Evolutionary conservation across 92 coral and sea anemone species (phyloP).

Genomic region (Nematostella vectensis): DNA sequence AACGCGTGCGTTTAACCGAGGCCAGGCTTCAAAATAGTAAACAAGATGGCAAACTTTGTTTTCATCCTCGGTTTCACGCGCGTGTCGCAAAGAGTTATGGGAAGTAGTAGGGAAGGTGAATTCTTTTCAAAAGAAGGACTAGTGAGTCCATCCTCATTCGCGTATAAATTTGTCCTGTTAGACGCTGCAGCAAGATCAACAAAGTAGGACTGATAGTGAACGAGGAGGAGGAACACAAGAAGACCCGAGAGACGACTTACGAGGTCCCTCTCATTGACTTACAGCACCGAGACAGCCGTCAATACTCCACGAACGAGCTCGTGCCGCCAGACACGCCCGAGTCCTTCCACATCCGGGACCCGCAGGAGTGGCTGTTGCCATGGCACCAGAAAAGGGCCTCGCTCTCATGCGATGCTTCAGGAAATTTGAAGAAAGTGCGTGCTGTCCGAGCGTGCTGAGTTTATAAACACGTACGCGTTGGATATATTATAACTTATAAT

Average conservation of each 20-base stretch:
- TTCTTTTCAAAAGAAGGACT: too few relatives aligned
- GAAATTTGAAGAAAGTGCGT: neutral
- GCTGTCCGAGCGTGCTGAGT: too few relatives aligned
- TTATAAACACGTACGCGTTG: too few relatives aligned
- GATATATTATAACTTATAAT: too few relatives aligned
- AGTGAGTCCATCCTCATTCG: too few relatives aligned
- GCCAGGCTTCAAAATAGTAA: too few relatives aligned
- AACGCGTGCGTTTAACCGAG: too few relatives aligned
- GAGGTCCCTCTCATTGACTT: neutral
- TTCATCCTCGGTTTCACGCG: too few relatives aligned
- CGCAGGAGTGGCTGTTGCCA: conserved; percentile 2
- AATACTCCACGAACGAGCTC: neutral
- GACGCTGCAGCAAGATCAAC: neutral
- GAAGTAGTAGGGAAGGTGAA: too few relatives aligned
- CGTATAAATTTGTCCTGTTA: too few relatives aligned
- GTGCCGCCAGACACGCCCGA: conserved; percentile 1
- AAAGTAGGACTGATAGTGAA: neutral
- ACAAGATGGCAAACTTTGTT: too few relatives aligned
- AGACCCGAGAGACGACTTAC: neutral
- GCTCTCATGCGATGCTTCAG: neutral
- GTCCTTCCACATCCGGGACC: conserved; percentile 3
- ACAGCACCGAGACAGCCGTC: neutral
- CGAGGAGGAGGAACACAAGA: neutral
- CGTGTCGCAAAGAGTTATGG: too few relatives aligned
- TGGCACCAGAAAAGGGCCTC: neutral